Base-by-base conservation (phyloP, 92 coral and sea anemone species). In the Isaurus tuberculatus region DNA sequence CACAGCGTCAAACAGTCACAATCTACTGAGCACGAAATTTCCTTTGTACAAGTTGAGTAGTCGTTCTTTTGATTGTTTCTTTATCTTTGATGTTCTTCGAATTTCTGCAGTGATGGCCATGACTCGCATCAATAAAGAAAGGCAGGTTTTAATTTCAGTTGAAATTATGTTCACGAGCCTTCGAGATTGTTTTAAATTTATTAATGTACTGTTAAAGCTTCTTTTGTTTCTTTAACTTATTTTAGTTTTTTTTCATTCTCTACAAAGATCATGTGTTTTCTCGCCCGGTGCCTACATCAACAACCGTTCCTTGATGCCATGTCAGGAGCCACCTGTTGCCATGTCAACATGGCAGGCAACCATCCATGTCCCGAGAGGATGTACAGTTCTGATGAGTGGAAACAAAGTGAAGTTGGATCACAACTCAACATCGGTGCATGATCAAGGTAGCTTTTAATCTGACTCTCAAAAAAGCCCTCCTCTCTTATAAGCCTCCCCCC, bases 281-380 rank as follows among this genome's bases (percentile, higher is more conserved):
- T 96, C 99, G 3, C 99, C 99, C 31, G 99, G 99, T 57, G 99
- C 99, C 1, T 96, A 96, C 86, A 96, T 96, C 90, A 96, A 96
- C 93, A 96, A 96, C 85, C 98, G 99, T 32, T 96, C 99, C 13
- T 93, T 96, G 48, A 96, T 96, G 99, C 99, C 99, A 2, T 94
- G 99, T 65, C 99, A 96, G 66, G 99, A 96, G 75, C 99, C 99
- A 8, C 99, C 99, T 8, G 81, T 94, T 92, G 99, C 99, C 90
- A 97, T 97, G 98, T 90, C 98, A 85, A 92, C 98, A 0, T 96
- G 99, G 99, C 99, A 96, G 71, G 99, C 99, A 43, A 86, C 96
- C 61, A 94, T 96, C 72, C 97, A 90, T 83, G 99, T 92, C 32
- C 98, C 99, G 9, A 86, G 79, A 78, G 99, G 94, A n/a, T 96